Evolutionary conservation across 2,113 vertebrate species (phyloP), one percentile per base, ranked within the genome.

Genomic region (Mandrillus leucophaeus): DNA sequence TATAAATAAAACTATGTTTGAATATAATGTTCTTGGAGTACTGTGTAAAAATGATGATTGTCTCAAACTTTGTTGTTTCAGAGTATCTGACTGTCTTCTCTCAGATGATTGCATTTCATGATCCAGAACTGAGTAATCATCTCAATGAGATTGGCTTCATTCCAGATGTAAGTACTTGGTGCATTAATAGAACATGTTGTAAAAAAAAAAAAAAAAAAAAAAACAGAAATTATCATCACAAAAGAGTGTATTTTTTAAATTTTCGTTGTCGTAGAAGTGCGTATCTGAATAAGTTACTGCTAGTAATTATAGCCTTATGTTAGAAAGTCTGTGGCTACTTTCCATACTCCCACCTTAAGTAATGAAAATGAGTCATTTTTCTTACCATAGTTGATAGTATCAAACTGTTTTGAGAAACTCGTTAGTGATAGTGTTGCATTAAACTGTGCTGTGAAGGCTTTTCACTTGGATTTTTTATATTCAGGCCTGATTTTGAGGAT

Each of bases 81-180:
- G 99, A 99, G 97, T 99, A 99, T 97, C 98, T 99, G 98, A 99
- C 99, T 0, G 99, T 99, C 93, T 99, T 99, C 98, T 99, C 99
- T 96, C 99, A 99, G 98, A 99, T 99, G 99, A 99, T 99, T 96
- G 99, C 99, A 50, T 99, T 99, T 98, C 99, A 99, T 59, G 99
- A 99, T 98, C 99, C 99, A 12, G 99, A 99, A 98, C 99, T 99
- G 88, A 99, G 99, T 98, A 99, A 99, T 98, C 99, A 99, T 98
- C 99, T 99, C 85, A 99, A 99, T 96, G 99, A 99, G 98, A 99
- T 99, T 96, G 99, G 99, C 76, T 99, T 99, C 98, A 99, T 99
- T 98, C 99, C 99, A 97, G 99, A 99, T 95, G 99, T 99, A 99
- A 99, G 99, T 99, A 89, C 27, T 93, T 93, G 27, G n/a, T 93